phyloP scores from a whole-genome alignment of 2,888 invertebrate genomes.

The Dasypolia templi region DNA sequence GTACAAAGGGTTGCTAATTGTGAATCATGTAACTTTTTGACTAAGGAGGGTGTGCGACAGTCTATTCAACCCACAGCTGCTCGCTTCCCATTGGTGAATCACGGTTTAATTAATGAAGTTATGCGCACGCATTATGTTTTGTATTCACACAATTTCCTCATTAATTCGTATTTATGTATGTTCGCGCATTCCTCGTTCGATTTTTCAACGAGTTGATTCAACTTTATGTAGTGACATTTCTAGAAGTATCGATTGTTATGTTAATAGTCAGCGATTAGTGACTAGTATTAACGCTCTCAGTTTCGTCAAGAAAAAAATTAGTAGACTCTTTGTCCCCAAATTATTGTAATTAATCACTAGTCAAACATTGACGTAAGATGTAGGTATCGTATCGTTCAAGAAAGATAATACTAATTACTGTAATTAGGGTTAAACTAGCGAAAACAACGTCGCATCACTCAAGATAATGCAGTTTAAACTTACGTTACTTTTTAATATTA shows the following conservation, averaged over 20 bases:
- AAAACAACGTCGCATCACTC: slow-evolving; percentile 64
- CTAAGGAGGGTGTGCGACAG: slow-evolving; percentile 54
- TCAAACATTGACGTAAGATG: slow-evolving; percentile 26
- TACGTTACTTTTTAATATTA: slow-evolving; percentile 26
- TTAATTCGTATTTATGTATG: slow-evolving; percentile 57
- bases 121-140: slow-evolving; percentile 42
- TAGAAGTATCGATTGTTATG: slow-evolving; percentile 17
- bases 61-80: slow-evolving; percentile 54
- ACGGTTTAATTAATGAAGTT: slow-evolving; percentile 49
- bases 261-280: neutral
- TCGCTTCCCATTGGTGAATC: slow-evolving; percentile 52
- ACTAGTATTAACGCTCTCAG: neutral
- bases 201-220: slow-evolving; percentile 40
- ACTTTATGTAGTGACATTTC: slow-evolving; percentile 26
- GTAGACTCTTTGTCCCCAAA: slow-evolving; percentile 32
- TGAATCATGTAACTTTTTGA: slow-evolving; percentile 63
- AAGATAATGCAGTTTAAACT: slow-evolving; percentile 56
- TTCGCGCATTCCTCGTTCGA: slow-evolving; percentile 41
- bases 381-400: slow-evolving; percentile 43
- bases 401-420: slow-evolving; percentile 50
- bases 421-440: slow-evolving; percentile 63
- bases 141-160: slow-evolving; percentile 57
- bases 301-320: slow-evolving; percentile 2
- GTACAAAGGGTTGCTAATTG: slow-evolving; percentile 67
- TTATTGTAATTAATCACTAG: slow-evolving; percentile 40